phyloP scores from a whole-genome alignment of 2,888 invertebrate species.

The Monochamus alternatus region DNA sequence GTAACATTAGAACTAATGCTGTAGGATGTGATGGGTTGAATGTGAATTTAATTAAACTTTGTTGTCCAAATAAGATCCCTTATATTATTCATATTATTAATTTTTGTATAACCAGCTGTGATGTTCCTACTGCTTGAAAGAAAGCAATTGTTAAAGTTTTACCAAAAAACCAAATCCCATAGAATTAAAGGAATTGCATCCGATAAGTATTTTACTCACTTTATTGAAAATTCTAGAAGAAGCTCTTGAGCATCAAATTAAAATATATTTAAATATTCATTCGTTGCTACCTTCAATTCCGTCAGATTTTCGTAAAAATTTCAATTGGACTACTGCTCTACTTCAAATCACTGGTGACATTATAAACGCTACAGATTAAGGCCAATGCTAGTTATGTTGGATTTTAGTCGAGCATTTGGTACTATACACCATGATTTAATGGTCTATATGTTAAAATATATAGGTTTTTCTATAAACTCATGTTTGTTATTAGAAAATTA shows the following conservation, averaged over 20 bases:
- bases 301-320: conserved; percentile 25
- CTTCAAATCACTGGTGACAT: conserved; percentile 23
- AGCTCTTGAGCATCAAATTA: not conserved
- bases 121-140: conserved; percentile 13
- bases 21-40: conserved; percentile 20
- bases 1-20: conserved; percentile 24
- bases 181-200: conserved; percentile 1
- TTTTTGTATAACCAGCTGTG: conserved; percentile 22
- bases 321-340: conserved; percentile 13
- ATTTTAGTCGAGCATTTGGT: conserved; percentile 25
- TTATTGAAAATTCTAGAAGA: conserved; percentile 11
- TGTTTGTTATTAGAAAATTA: too few species aligned
- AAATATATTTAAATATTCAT: not conserved
- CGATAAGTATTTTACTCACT: conserved; percentile 8
- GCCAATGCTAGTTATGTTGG: conserved; percentile 21
- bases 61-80: conserved; percentile 17
- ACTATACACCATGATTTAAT: conserved; percentile 19
- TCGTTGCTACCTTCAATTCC: not conserved
- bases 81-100: conserved; percentile 18
- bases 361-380: not conserved
- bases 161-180: conserved; percentile 20
- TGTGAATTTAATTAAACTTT: conserved; percentile 24
- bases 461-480: too few species aligned
- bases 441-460: not conserved
- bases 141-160: conserved; percentile 25